Percentiles rank a stretch among this genome's conserved stretches.
phyloP scores from a whole-genome alignment of 2,113 vertebrate genomes.

The cattle (Bos taurus) region DNA sequence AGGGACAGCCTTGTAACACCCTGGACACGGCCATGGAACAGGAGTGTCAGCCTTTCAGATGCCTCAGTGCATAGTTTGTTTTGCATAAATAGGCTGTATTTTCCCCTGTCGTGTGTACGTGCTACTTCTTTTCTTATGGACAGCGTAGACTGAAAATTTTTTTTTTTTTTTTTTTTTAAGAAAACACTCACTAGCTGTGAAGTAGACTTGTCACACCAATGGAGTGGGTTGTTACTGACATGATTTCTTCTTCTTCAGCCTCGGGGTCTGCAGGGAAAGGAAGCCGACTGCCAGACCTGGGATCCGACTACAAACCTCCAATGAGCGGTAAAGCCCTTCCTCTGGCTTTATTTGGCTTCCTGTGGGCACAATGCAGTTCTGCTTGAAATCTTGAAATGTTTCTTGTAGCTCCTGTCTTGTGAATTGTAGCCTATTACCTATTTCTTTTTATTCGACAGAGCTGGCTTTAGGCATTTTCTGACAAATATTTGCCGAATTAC shows the following conservation, averaged over 20 bases:
- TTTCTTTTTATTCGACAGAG: neutral
- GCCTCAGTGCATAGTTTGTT: neutral
- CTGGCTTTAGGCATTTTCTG: neutral
- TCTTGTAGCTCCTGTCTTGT: neutral
- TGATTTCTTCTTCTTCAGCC: constrained; percentile 79
- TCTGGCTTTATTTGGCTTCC: neutral
- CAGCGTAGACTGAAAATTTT: neutral
- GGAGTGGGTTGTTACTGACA: neutral
- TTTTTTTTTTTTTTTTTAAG: neutral
- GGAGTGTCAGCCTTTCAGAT: constrained; percentile 27
- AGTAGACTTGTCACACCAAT: neutral
- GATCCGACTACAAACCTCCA: constrained; percentile 81
- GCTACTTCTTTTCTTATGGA: constrained; percentile 4
- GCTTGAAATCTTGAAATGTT: neutral
- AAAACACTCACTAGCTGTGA: neutral
- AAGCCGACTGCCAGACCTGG: constrained; percentile 75
- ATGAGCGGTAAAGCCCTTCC: constrained; percentile 84
- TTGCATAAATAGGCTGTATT: neutral
- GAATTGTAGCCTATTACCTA: neutral
- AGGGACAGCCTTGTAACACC: neutral
- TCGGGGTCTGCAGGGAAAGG: constrained; percentile 89
- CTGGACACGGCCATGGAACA: neutral
- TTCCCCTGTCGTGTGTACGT: neutral
- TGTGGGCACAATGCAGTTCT: neutral
- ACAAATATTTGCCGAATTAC: neutral